A percentile compares a stretch with the other conserved stretches of the same genome.
phyloP scores from a whole-genome alignment of 2,113 vertebrate species.

The Orycteropus afer region DNA sequence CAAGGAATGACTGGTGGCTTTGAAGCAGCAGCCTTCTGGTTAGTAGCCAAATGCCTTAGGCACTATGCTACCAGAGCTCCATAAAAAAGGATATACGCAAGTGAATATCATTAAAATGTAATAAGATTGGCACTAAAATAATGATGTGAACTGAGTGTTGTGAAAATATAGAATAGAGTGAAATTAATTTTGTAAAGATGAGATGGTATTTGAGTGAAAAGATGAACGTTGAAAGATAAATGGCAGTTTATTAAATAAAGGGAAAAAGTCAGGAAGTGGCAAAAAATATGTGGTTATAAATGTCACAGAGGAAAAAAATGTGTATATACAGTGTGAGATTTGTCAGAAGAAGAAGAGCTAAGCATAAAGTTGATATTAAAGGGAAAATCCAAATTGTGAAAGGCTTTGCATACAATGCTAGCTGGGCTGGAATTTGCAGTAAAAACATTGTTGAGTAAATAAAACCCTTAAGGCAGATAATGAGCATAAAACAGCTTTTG shows the following conservation, averaged over 20 bases:
- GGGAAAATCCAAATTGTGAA: neutral
- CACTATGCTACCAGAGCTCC: no score
- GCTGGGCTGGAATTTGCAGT: neutral
- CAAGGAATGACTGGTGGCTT: no score
- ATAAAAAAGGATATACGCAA: neutral
- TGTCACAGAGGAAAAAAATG: neutral
- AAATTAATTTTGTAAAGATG: conserved; percentile 17
- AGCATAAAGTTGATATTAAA: neutral
- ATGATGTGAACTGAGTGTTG: neutral
- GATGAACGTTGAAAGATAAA: conserved; percentile 34
- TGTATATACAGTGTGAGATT: neutral
- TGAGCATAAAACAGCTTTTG: neutral
- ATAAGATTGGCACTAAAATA: neutral
- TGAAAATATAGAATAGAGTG: neutral
- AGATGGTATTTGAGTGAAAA: neutral
- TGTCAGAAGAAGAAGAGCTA: neutral
- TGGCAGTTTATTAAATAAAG: neutral
- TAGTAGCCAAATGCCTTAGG: no score
- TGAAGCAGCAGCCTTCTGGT: no score
- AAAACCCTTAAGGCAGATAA: neutral
- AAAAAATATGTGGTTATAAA: neutral
- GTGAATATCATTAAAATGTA: conserved; percentile 5
- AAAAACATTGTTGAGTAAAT: neutral
- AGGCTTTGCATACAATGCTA: neutral
- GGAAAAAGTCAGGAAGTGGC: neutral